Evolutionary conservation across 2,113 vertebrate genomes (phyloP).

Genomic region (Meriones unguiculatus): DNA sequence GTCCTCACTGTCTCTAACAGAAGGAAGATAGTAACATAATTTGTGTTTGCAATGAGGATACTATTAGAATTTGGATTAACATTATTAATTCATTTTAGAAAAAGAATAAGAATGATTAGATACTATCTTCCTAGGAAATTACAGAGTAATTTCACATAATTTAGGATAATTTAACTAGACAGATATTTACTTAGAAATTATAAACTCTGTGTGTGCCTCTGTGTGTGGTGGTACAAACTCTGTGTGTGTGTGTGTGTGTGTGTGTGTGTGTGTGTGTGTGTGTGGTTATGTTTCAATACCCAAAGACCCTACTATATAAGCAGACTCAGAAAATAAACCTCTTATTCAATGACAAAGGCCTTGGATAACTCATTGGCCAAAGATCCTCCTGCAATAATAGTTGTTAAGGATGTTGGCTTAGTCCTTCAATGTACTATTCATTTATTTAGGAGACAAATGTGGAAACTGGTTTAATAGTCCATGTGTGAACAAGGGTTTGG

Average conservation of each 20-base stretch:
- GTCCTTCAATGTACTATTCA: not conserved
- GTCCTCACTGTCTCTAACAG: not conserved
- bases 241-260: too few species aligned
- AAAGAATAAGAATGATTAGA: not conserved
- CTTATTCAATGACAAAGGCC: constrained; percentile 96
- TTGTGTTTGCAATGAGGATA: constrained; percentile 32
- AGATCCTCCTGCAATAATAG: constrained; percentile 93
- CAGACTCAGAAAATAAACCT: constrained; percentile 98
- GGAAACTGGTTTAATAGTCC: constrained; percentile 99
- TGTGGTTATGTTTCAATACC: not conserved
- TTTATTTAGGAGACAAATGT: not conserved
- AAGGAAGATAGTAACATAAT: not conserved
- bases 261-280: not conserved
- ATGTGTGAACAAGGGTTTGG: constrained; percentile 97
- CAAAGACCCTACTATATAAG: constrained; percentile 76
- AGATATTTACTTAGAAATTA: not conserved
- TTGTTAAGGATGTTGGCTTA: not conserved
- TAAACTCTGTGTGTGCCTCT: not conserved
- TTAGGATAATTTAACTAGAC: not conserved
- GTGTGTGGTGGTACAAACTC: not conserved
- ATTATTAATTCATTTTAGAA: constrained; percentile 19
- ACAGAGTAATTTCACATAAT: not conserved
- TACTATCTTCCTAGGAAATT: constrained; percentile 43
- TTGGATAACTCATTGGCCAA: constrained; percentile 95
- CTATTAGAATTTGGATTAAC: not conserved